Base-by-base conservation (phyloP, 2,797 vertebrate genomes). In the Tragelaphus eurycerus region DNA sequence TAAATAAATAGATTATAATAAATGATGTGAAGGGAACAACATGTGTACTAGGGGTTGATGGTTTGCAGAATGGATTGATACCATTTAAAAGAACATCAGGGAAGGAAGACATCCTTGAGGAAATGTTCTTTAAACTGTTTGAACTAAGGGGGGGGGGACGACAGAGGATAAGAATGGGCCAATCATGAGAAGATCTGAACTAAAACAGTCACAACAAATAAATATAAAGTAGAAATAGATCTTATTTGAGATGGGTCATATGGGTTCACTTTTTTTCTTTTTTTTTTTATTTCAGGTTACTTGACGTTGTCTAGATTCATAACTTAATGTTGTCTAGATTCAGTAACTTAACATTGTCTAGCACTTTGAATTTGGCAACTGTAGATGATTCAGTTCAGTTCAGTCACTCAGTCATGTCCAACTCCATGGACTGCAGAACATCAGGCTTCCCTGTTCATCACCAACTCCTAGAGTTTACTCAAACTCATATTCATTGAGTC, bases 181-280 rank as follows among this genome's bases (percentile, higher is more conserved):
- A 85, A 4, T 84, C 21, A 1, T 67, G 8, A 87, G 15, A 46
- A 16, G 31, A 88, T 2, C 9, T 46, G 52, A 67, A 8, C 43
- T 15, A 82, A 95, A 81, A 4, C 54, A 34, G 12, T 50, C 78
- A 50, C 2, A 60, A 29, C 15, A 57, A 54, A 27, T 31, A 62
- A 84, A 52, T 2, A 90, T 3, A 50, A 54, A 67, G 0, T 46
- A 29, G 5, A 82, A 96, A 52, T 12, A 74, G 13, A 74, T 55
- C 1, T 0, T 89, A 43, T 3, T 38, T 19, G 1, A 64, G 7
- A 43, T 7, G 50, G 7, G 8, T 21, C 16, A n/a, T n/a, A n/a
- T n/a, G n/a, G n/a, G n/a, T n/a, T n/a, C n/a, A n/a, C n/a, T n/a
- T n/a, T n/a, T n/a, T n/a, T n/a, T n/a, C n/a, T n/a, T n/a, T n/a